A percentile compares a stretch with the other conserved stretches of the same genome.
phyloP scores from a whole-genome alignment of 2,888 invertebrate genomes.

The Pristionchus maxplancki region DNA sequence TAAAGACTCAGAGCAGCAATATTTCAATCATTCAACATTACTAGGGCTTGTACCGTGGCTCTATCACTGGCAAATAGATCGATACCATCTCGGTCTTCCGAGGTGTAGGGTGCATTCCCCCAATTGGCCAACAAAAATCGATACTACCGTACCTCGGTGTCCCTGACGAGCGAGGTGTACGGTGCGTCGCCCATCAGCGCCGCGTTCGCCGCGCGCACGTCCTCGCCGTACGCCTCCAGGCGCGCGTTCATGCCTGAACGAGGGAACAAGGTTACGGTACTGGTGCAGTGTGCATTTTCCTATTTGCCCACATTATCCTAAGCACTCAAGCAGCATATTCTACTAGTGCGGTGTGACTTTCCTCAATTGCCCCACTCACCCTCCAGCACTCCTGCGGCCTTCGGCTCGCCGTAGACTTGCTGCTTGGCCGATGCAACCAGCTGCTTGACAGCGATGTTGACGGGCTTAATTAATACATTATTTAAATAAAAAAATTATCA shows the following conservation, averaged over 20 bases:
- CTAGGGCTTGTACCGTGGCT: too few species aligned
- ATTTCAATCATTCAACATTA: too few species aligned
- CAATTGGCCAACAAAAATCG: not conserved
- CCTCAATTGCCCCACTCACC: not conserved
- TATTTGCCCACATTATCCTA: too few species aligned
- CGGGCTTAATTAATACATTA: not conserved
- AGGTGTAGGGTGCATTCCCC: too few species aligned
- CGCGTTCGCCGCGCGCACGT: constrained; percentile 27
- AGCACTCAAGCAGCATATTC: constrained; percentile 26
- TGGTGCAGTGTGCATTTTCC: not conserved
- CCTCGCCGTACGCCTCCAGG: constrained; percentile 30
- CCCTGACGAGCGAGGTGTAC: not conserved
- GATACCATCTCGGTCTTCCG: too few species aligned
- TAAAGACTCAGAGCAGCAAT: too few species aligned
- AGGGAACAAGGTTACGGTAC: not conserved
- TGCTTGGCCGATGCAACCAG: not conserved
- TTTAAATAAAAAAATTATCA: not conserved
- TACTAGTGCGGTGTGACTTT: too few species aligned
- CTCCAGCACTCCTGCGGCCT: constrained; percentile 25
- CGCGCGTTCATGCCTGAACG: constrained; percentile 21
- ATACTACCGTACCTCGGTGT: constrained; percentile 26
- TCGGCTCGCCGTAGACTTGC: constrained; percentile 19
- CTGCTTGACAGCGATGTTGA: not conserved
- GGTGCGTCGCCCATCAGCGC: not conserved
- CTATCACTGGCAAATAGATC: too few species aligned